Evolutionary conservation across 1,140 invertebrate species (phyloP).

Genomic region (Acyrthosiphon pisum): DNA sequence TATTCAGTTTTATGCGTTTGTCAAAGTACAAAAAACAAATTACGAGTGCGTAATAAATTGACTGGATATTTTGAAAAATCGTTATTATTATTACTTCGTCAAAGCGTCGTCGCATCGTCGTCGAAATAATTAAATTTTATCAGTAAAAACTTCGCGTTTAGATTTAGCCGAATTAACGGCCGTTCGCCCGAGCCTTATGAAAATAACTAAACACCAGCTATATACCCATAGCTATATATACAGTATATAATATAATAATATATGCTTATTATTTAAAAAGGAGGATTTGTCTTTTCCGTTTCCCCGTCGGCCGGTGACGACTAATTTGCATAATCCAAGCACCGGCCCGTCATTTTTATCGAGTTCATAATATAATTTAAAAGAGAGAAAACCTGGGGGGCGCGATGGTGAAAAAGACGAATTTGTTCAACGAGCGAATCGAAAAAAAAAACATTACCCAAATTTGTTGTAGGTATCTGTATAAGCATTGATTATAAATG

Average conservation of each 20-base stretch:
- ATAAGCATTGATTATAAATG: not conserved
- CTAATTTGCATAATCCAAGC: conserved; percentile 10
- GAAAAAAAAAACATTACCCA: not conserved
- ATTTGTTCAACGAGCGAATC: not conserved
- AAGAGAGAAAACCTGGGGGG: not conserved
- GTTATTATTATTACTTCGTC: not conserved
- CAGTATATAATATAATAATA: not conserved
- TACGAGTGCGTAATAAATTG: not conserved
- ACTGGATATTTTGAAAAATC: not conserved
- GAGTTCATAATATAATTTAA: not conserved
- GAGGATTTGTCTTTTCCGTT: not conserved
- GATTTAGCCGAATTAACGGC: not conserved
- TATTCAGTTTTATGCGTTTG: not conserved
- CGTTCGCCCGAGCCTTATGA: not conserved
- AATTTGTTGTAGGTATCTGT: not conserved
- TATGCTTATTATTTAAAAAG: not conserved
- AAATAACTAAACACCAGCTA: not conserved
- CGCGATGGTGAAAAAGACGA: not conserved
- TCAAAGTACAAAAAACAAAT: not conserved
- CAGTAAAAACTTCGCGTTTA: not conserved
- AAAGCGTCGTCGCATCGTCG: not conserved
- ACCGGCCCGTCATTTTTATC: not conserved
- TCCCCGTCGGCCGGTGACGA: not conserved
- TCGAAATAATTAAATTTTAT: not conserved
- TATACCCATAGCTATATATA: not conserved